Conservation (phyloP, 1,140 invertebrate genomes). For the Bicyclus anynana region DNA sequence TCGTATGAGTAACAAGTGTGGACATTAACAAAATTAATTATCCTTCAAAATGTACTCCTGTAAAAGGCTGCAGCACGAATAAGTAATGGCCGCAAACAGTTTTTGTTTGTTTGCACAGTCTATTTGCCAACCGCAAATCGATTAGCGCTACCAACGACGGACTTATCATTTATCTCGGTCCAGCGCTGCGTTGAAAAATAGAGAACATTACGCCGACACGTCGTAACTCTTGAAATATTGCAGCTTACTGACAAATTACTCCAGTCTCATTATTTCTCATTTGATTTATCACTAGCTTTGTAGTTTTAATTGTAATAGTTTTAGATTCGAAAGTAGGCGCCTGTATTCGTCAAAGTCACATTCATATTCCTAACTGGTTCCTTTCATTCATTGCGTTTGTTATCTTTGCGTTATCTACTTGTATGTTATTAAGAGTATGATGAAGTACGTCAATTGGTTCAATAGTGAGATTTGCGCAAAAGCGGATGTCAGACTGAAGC, state of each 20-base stretch:
- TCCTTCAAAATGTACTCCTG: slow-evolving; percentile 4
- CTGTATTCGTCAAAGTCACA: too few species aligned
- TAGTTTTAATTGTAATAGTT: not conserved
- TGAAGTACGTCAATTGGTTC: too few species aligned
- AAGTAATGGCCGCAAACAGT: slow-evolving; percentile 16
- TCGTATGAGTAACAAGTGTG: not conserved
- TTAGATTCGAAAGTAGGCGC: not conserved
- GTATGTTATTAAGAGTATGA: too few species aligned
- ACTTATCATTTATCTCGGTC: slow-evolving; percentile 20
- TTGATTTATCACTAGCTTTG: slow-evolving; percentile 1
- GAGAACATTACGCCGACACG: slow-evolving; percentile 1
- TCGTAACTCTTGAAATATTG: slow-evolving; percentile 12
- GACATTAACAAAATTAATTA: slow-evolving; percentile 5
- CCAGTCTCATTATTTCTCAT: not conserved
- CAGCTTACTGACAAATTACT: slow-evolving; percentile 14
- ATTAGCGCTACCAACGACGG: slow-evolving; percentile 11
- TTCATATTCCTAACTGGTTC: too few species aligned
- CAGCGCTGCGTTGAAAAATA: slow-evolving; percentile 17
- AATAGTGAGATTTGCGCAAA: too few species aligned
- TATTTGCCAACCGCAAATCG: slow-evolving; percentile 12
- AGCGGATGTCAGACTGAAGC: too few species aligned
- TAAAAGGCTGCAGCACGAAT: not conserved
- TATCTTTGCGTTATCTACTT: too few species aligned
- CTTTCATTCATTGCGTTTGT: too few species aligned
- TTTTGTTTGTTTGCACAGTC: slow-evolving; percentile 9